A percentile compares a stretch with the other conserved stretches of the same genome.
These are phyloP conservation scores for Sporophila hypoxantha DNA, from an alignment of 2,113 vertebrate genomes.

Conservation along the genomic window DNA sequence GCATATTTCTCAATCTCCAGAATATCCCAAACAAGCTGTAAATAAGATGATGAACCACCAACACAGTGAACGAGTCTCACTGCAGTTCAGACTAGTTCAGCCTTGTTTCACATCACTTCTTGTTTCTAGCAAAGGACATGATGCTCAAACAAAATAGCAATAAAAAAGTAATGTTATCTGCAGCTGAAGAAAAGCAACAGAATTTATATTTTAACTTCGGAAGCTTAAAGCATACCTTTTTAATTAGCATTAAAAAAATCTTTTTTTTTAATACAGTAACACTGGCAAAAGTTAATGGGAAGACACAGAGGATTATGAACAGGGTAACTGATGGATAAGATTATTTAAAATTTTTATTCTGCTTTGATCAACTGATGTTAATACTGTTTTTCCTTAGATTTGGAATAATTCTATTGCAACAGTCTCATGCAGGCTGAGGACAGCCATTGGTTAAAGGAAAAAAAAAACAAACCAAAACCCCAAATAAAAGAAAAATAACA, in stretches of 20 bases:
- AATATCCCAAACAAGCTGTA: slow-evolving; percentile 61
- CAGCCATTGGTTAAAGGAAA: slow-evolving; percentile 44
- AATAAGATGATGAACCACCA: slow-evolving; percentile 56
- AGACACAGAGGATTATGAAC: slow-evolving; percentile 67
- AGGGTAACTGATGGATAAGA: slow-evolving; percentile 61
- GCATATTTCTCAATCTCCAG: slow-evolving; percentile 54
- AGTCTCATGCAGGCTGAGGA: slow-evolving; percentile 76
- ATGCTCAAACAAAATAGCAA: slow-evolving; percentile 66
- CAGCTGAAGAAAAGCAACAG: slow-evolving; percentile 68
- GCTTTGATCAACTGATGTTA: slow-evolving; percentile 71
- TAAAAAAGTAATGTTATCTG: slow-evolving; percentile 65
- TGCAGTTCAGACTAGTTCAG: slow-evolving; percentile 64
- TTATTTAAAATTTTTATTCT: background rate
- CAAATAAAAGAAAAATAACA: background rate
- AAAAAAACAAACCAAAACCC: background rate
- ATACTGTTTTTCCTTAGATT: slow-evolving; percentile 73
- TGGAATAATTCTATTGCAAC: slow-evolving; percentile 70
- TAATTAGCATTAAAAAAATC: slow-evolving; percentile 67
- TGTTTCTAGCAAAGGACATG: slow-evolving; percentile 67
- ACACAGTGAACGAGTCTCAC: slow-evolving; percentile 50
- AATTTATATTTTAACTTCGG: slow-evolving; percentile 67
- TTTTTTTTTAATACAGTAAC: slow-evolving; percentile 64
- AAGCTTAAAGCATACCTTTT: slow-evolving; percentile 74
- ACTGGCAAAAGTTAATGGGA: slow-evolving; percentile 77
- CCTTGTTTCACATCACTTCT: slow-evolving; percentile 64